Percentiles rank a stretch among this genome's conserved stretches.
phyloP scores from a whole-genome alignment of 2,888 invertebrate genomes.

The Thymelicus lineola region DNA sequence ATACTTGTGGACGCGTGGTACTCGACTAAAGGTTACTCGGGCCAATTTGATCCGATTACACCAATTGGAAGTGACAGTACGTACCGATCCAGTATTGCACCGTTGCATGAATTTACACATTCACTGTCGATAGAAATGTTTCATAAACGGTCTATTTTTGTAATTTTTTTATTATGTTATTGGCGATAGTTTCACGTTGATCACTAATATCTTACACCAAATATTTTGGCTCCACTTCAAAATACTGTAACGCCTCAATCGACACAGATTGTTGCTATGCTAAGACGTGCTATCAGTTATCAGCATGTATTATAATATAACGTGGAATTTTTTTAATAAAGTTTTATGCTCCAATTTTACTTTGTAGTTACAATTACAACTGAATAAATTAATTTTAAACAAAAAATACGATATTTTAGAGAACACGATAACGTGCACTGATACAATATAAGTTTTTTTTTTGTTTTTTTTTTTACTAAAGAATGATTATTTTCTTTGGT shows the following conservation, averaged over 20 bases:
- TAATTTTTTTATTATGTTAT: neutral
- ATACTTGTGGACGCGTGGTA: conserved; percentile 39
- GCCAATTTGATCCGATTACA: conserved; percentile 65
- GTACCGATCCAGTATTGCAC: conserved; percentile 32
- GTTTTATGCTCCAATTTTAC: neutral
- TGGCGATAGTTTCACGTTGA: conserved; percentile 1
- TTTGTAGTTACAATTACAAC: no score
- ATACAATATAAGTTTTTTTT: no score
- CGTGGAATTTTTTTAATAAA: neutral
- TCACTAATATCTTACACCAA: conserved; percentile 13
- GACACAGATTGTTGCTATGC: conserved; percentile 29
- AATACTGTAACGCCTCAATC: conserved; percentile 16
- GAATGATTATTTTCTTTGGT: no score
- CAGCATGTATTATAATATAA: neutral
- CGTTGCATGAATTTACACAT: conserved; percentile 25
- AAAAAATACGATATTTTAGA: no score
- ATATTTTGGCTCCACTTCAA: conserved; percentile 31
- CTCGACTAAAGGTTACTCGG: conserved; percentile 51
- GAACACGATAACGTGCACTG: no score
- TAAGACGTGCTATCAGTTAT: neutral
- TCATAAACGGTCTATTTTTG: neutral
- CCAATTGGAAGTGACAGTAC: conserved; percentile 60
- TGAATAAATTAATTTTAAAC: no score
- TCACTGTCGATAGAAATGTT: conserved; percentile 9
- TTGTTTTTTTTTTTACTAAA: no score